phyloP scores from a whole-genome alignment of 2,113 vertebrate genomes.

The Microcebus lehilahytsara region DNA sequence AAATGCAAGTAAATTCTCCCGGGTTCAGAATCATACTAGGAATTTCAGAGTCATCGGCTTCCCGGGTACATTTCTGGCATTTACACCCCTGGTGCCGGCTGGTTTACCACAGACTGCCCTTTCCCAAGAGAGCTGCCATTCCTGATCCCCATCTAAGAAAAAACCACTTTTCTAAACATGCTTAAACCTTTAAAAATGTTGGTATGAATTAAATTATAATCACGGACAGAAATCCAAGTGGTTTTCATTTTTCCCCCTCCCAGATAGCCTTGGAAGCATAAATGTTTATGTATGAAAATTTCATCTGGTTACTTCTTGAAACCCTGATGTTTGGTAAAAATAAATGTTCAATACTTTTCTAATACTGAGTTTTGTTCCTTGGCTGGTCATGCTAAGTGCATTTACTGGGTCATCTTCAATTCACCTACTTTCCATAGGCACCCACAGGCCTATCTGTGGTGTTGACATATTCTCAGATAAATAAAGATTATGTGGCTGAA shows the following conservation, averaged over 20 bases:
- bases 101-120: not conserved
- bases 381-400: not conserved
- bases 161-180: slow-evolving; percentile 56
- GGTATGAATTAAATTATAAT: slow-evolving; percentile 31
- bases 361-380: not conserved
- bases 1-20: slow-evolving; percentile 12
- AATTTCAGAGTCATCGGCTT: not conserved
- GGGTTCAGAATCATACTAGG: not conserved
- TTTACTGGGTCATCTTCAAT: not conserved
- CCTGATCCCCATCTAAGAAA: not conserved
- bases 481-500: not conserved
- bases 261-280: slow-evolving; percentile 27
- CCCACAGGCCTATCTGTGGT: not conserved
- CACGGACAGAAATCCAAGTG: slow-evolving; percentile 40
- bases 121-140: not conserved
- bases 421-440: not conserved
- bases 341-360: not conserved
- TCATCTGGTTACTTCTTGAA: slow-evolving; percentile 53
- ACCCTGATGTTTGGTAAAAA: slow-evolving; percentile 21
- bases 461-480: not conserved
- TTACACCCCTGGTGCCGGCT: not conserved
- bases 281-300: not conserved
- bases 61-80: not conserved
- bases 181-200: slow-evolving; percentile 46
- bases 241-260: slow-evolving; percentile 54